phyloP scores from a whole-genome alignment of 2,797 vertebrate genomes.

The Muscicapa comitata region DNA sequence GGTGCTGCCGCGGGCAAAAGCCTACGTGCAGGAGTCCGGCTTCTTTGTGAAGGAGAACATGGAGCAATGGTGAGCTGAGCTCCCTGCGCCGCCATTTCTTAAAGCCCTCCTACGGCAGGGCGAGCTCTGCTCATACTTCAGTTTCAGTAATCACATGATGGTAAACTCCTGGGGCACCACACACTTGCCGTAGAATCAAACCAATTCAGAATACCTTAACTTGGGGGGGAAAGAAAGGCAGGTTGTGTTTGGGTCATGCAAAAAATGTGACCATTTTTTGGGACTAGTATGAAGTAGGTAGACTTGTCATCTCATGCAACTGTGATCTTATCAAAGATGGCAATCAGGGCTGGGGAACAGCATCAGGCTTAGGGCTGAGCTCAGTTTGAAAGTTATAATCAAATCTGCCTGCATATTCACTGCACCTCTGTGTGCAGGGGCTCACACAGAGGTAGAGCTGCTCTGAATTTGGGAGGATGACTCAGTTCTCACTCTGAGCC shows the following conservation, averaged over 20 bases:
- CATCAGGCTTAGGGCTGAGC: not conserved
- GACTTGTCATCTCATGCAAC: not conserved
- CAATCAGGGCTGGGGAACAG: not conserved
- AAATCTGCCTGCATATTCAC: not conserved
- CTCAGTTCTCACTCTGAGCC: conserved; percentile 46
- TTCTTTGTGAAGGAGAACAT: conserved; percentile 77
- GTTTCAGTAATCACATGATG: not conserved
- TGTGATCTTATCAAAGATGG: not conserved
- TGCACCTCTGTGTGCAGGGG: not conserved
- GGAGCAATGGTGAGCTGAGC: conserved; percentile 71
- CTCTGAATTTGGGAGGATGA: conserved; percentile 25
- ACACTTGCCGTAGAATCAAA: fast-evolving
- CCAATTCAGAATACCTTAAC: not conserved
- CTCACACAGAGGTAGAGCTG: not conserved
- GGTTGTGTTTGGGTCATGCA: not conserved
- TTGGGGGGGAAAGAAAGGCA: no score
- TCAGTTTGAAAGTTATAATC: conserved; percentile 42
- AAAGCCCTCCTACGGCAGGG: fast-evolving
- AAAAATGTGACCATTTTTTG: not conserved
- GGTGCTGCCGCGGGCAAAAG: conserved; percentile 68
- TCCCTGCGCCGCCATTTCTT: fast-evolving
- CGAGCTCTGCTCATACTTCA: not conserved
- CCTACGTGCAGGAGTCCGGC: conserved; percentile 60
- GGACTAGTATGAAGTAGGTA: not conserved
- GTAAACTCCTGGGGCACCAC: not conserved